Evolutionary conservation across 2,888 invertebrate species (phyloP).

Genomic region (Sinelater perroti): DNA sequence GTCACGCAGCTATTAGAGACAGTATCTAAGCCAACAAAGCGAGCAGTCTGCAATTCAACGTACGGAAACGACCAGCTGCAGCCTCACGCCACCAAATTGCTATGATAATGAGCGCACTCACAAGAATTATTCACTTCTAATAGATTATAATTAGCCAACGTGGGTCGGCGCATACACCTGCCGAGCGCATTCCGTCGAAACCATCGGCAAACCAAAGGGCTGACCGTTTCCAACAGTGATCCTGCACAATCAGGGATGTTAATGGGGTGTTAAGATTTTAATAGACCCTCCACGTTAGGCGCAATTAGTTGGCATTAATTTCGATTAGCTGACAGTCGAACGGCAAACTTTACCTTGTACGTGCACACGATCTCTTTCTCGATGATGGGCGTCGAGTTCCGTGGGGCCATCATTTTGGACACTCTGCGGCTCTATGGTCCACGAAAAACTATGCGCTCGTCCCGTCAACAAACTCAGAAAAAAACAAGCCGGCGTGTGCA

Average conservation of each 20-base stretch:
- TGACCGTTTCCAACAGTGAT: too few relatives aligned
- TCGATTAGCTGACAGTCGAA: background rate
- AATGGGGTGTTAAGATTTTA: too few relatives aligned
- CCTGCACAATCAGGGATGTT: too few relatives aligned
- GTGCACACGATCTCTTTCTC: constrained; percentile 74
- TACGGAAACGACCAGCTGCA: constrained; percentile 11
- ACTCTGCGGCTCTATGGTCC: background rate
- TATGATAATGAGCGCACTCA: constrained; percentile 21
- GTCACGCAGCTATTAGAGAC: background rate
- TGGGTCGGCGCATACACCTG: constrained; percentile 10
- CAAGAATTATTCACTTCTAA: constrained; percentile 18
- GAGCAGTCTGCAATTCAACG: constrained; percentile 10
- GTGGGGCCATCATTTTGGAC: constrained; percentile 65
- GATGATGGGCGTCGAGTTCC: constrained; percentile 72
- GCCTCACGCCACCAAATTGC: constrained; percentile 12
- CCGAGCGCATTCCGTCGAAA: too few relatives aligned
- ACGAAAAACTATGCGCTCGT: background rate
- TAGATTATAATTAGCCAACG: too few relatives aligned
- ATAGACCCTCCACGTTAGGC: too few relatives aligned
- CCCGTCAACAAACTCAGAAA: constrained; percentile 24
- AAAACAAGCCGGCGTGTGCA: constrained; percentile 32
- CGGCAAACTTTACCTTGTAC: constrained; percentile 66
- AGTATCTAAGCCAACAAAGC: background rate
- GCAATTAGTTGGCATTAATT: too few relatives aligned
- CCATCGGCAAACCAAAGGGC: too few relatives aligned